Evolutionary conservation across 2,888 invertebrate species (phyloP), one percentile per base, ranked within the genome.

Genomic region (Hecatera dysodea): DNA sequence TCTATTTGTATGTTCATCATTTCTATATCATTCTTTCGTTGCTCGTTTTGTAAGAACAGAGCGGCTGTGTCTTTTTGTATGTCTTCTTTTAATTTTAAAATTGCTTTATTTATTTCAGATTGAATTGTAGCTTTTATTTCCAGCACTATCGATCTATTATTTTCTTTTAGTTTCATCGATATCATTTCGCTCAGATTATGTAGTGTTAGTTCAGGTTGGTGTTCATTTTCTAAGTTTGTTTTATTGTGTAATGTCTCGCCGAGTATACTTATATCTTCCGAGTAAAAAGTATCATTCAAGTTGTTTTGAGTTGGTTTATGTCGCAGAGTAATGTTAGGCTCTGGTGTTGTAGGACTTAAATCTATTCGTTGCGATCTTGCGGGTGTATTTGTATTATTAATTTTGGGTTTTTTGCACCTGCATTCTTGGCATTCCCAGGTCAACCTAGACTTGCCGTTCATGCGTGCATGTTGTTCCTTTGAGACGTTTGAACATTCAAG

Each of bases 351-450:
- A 7, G 46, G n/a, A 7, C 2, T 44, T 27, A 1, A n/a, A 9
- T 46, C 59, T 27, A 42, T 6, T 9, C 11, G 39, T 52, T 59
- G 57, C 4, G 50, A 29, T 29, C 66, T 52, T 9, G 17, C 59
- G 11, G 59, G 66, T 4, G 66, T 67, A 27, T 59, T 66, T 2
- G 2, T 7, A 17, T 67, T 67, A 17, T 29, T 67, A 50, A 33
- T 67, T 42, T 67, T 67, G 15, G 66, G 66, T 33, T 59, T 67
- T 59, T 42, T 66, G 22, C 66, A 59, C n/a, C 50, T 50, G 9
- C 59, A 67, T 67, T 67, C 66, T 22, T 57, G 66, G n/a, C 57
- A 66, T 33, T 66, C 66, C 66, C 66, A 66, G 0, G n/a, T 57
- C 29, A 39, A 52, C 17, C 15, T 66, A 12, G 15, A 24, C 17